Base-by-base conservation (phyloP, 1,140 invertebrate species). In the Mactra quadrangularis region DNA sequence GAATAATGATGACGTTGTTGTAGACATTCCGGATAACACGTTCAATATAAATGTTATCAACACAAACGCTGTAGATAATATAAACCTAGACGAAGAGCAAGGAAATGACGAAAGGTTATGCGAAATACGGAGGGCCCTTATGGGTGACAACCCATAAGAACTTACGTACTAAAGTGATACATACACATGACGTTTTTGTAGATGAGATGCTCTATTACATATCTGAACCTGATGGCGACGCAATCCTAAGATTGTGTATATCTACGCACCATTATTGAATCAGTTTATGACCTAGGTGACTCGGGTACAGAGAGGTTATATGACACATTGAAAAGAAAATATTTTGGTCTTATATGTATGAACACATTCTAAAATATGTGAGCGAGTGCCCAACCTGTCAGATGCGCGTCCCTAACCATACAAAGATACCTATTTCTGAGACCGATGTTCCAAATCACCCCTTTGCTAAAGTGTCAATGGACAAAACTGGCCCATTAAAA, bases 131-230 rank as follows among this genome's bases (percentile, higher is more conserved):
- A 15, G 35, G 1, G 17, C 70, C 50, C 19, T 83, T 11, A 33
- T 31, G 6, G 35, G 22, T 17, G 62, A 41, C 15, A 35, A 81
- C 17, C 68, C 15, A 41, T 11, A 29, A 2, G 15, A 76, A 31
- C 3, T 66, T 3, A 38, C 11, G n/a, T n/a, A n/a, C n/a, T n/a
- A n/a, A n/a, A n/a, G n/a, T n/a, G n/a, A n/a, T n/a, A n/a, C n/a
- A n/a, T n/a, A 62, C 13, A 35, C 3, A 66, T 60, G 77, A 77
- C 22, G 50, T 86, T 9, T 0, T 86, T 6, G 22, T 86, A 15
- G 57, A 86, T 31, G 62, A 81, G 9, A 7, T 82, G 25, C 47
- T 86, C 2, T 86, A 86, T 52, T 86, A 75, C 41, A 70, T 86
- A 13, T 75, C 62, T 17, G 57, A 84, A 2, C 9, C 41, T 33